A percentile compares a stretch with the other conserved stretches of the same genome.
Conservation (phyloP, 2,888 invertebrate genomes). For the Drosophila trichaetosa region DNA sequence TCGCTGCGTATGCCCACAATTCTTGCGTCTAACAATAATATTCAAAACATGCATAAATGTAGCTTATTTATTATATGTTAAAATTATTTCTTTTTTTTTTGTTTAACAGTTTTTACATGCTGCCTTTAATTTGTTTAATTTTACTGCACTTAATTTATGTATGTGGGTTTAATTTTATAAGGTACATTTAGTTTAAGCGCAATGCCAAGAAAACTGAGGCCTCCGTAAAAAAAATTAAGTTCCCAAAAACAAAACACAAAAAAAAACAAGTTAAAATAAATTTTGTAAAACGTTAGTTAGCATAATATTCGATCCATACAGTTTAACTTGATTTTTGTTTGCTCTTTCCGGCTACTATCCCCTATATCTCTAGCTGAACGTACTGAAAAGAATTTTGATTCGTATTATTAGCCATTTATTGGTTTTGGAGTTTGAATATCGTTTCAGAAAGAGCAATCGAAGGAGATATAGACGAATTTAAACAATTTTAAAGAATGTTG, state of each 20-base stretch:
- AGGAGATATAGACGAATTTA: not conserved
- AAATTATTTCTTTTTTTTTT: conserved; percentile 11
- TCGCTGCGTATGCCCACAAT: conserved; percentile 17
- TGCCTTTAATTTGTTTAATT: conserved; percentile 32
- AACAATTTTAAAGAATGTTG: not conserved
- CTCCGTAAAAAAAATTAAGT: conserved; percentile 10
- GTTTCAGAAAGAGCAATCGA: not conserved
- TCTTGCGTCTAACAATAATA: conserved; percentile 37
- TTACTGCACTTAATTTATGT: conserved; percentile 34
- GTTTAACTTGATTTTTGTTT: conserved; percentile 10
- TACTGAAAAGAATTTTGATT: conserved; percentile 16
- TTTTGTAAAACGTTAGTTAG: conserved; percentile 6
- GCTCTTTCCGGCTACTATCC: not conserved
- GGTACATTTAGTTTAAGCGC: conserved; percentile 80
- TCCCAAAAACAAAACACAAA: not conserved
- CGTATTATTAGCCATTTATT: conserved; percentile 3
- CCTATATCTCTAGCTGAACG: conserved; percentile 40
- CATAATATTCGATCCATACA: conserved; percentile 46
- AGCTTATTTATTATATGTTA: conserved; percentile 15
- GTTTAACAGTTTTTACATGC: conserved; percentile 34
- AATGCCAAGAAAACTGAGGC: conserved; percentile 57
- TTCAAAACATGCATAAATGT: conserved; percentile 34
- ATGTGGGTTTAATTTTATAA: conserved; percentile 67
- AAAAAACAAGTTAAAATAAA: conserved; percentile 1
- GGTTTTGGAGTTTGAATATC: conserved; percentile 21